These are phyloP conservation scores for Zaprionus tsacasi DNA, from an alignment of 1,140 invertebrate genomes.

Conservation along the genomic window DNA sequence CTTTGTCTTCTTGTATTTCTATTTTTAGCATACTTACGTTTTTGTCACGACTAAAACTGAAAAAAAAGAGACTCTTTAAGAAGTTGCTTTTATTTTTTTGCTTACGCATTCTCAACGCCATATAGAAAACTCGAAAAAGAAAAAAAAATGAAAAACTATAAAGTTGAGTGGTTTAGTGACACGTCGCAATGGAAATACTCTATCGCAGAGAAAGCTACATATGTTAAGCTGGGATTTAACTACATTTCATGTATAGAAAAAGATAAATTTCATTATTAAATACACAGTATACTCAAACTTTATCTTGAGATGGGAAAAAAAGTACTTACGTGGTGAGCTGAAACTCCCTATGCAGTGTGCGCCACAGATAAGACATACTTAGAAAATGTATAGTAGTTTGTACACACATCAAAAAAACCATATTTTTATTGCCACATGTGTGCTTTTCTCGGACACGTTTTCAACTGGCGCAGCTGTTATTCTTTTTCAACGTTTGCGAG, in stretches of 20 bases:
- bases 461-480: neutral
- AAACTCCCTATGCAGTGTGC: neutral
- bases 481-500: neutral
- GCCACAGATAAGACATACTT: neutral
- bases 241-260: neutral
- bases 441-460: constrained; percentile 1
- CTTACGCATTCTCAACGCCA: constrained; percentile 14
- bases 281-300: neutral
- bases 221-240: neutral
- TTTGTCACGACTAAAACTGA: constrained; percentile 5
- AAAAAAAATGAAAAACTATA: constrained; percentile 22
- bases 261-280: neutral
- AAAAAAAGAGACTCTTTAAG: constrained; percentile 11
- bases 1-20: constrained; percentile 24
- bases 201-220: neutral
- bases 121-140: constrained; percentile 21
- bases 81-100: constrained; percentile 19
- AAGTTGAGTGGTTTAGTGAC: neutral
- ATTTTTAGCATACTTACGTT: constrained; percentile 38
- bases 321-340: neutral
- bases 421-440: constrained; percentile 10
- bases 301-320: neutral
- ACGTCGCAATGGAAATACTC: neutral
- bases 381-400: neutral
- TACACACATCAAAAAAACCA: constrained; percentile 4